Evolutionary conservation across 2,113 vertebrate genomes (phyloP).

Genomic region (Dascyllus trimaculatus): DNA sequence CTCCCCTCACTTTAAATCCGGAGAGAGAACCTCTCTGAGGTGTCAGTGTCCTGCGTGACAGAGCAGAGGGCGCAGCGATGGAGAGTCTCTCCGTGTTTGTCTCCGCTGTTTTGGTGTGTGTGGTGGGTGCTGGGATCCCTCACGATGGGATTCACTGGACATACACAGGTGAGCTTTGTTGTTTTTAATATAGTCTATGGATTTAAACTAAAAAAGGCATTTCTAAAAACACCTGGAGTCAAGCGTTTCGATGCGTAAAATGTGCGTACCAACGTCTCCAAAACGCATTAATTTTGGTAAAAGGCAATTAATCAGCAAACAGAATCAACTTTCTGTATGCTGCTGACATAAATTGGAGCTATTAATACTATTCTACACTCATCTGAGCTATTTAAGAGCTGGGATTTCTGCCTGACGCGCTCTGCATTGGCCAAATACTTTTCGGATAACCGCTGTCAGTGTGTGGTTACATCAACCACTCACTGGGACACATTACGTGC

Average conservation of each 20-base stretch:
- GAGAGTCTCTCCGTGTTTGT: slow-evolving; percentile 59
- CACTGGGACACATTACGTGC: not conserved
- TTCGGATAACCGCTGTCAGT: slow-evolving; percentile 5
- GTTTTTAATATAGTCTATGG: not conserved
- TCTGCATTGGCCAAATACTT: not conserved
- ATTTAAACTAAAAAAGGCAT: not conserved
- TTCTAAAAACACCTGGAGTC: not conserved
- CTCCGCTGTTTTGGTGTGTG: slow-evolving; percentile 46
- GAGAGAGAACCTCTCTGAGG: slow-evolving; percentile 33
- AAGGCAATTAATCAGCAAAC: not conserved
- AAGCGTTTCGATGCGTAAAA: slow-evolving; percentile 24
- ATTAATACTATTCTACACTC: not conserved
- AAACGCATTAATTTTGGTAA: not conserved
- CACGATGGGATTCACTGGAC: slow-evolving; percentile 83
- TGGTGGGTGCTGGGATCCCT: slow-evolving; percentile 56
- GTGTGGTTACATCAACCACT: not conserved
- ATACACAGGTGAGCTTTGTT: slow-evolving; percentile 77
- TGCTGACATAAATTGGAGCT: not conserved
- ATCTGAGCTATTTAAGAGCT: not conserved
- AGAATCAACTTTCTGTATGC: not conserved
- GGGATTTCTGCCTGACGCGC: not conserved
- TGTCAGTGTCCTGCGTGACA: slow-evolving; percentile 24
- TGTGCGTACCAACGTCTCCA: not conserved
- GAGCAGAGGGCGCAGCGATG: slow-evolving; percentile 63
- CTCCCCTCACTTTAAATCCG: slow-evolving; percentile 55